Evolutionary conservation across 2,797 vertebrate species (phyloP).

Genomic region (Gobio occitaniae): DNA sequence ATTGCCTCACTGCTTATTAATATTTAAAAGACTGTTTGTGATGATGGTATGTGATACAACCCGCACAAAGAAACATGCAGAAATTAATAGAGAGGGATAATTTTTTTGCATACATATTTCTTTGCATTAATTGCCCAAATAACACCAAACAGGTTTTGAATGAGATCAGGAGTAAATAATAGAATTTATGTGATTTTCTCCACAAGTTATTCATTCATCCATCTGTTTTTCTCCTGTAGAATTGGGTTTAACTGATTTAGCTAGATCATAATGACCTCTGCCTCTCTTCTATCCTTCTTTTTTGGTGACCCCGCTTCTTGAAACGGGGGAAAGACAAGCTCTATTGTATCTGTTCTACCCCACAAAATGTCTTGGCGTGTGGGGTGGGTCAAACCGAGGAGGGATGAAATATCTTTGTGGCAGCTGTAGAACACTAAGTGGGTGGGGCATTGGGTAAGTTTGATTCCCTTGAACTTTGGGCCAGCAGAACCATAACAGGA

Average conservation of each 20-base stretch:
- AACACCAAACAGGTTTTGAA: too few relatives aligned
- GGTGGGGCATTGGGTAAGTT: constrained; percentile 36
- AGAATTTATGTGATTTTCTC: not conserved
- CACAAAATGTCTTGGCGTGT: constrained; percentile 47
- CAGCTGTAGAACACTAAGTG: constrained; percentile 60
- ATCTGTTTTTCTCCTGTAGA: constrained; percentile 29
- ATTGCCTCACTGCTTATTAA: too few relatives aligned
- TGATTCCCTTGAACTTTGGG: constrained; percentile 58
- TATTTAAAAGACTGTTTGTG: too few relatives aligned
- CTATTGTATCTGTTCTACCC: constrained; percentile 41
- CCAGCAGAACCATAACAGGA: constrained; percentile 35
- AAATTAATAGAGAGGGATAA: too few relatives aligned
- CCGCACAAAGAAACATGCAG: too few relatives aligned
- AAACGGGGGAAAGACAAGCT: constrained; percentile 48
- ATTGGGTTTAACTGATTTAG: constrained; percentile 32
- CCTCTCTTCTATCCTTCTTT: constrained; percentile 40
- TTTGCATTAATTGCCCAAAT: too few relatives aligned
- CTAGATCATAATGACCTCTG: constrained; percentile 1
- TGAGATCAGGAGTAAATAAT: not conserved
- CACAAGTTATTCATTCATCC: not conserved
- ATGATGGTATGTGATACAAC: too few relatives aligned
- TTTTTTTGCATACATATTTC: too few relatives aligned
- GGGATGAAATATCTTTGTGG: constrained; percentile 59
- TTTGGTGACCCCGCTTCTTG: constrained; percentile 43
- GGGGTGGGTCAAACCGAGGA: constrained; percentile 45